Evolutionary conservation across 2,888 invertebrate genomes (phyloP).

Genomic region (Patella depressa): DNA sequence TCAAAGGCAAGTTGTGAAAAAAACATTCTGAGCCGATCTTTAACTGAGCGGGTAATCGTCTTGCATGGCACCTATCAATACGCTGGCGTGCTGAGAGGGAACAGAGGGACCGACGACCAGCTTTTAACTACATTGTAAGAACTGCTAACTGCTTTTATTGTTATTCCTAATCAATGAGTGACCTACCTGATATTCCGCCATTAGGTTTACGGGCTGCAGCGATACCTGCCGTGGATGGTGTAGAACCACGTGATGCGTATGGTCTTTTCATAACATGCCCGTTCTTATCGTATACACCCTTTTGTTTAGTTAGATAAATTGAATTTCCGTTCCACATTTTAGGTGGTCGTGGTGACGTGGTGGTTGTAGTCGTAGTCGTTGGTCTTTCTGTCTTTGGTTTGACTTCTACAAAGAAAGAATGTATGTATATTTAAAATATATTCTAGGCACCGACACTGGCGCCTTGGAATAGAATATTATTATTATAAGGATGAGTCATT

Average conservation of each 20-base stretch:
- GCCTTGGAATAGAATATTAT: no score
- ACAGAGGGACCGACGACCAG: no score
- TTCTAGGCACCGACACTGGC: no score
- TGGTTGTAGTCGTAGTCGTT: slow-evolving; percentile 17
- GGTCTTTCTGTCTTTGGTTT: slow-evolving; percentile 18
- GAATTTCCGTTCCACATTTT: neutral
- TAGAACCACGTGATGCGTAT: neutral
- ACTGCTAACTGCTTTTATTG: no score
- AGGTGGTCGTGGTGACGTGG: neutral
- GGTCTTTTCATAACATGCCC: neutral
- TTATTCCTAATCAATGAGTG: neutral
- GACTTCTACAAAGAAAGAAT: slow-evolving; percentile 7
- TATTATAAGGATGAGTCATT: no score
- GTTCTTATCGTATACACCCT: neutral
- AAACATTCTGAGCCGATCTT: no score
- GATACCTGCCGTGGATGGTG: neutral
- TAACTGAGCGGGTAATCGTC: no score
- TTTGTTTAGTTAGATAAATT: neutral
- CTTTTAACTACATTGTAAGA: no score
- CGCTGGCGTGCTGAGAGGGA: no score
- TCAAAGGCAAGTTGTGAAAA: no score
- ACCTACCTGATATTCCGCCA: neutral
- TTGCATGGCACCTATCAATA: no score
- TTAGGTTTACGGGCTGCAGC: neutral
- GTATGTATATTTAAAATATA: no score